Evolutionary conservation across 35 echinoderm and acorn worm species (phyloP), one percentile per base, ranked within the genome.

Genomic region (Heliocidaris tuberculata): DNA sequence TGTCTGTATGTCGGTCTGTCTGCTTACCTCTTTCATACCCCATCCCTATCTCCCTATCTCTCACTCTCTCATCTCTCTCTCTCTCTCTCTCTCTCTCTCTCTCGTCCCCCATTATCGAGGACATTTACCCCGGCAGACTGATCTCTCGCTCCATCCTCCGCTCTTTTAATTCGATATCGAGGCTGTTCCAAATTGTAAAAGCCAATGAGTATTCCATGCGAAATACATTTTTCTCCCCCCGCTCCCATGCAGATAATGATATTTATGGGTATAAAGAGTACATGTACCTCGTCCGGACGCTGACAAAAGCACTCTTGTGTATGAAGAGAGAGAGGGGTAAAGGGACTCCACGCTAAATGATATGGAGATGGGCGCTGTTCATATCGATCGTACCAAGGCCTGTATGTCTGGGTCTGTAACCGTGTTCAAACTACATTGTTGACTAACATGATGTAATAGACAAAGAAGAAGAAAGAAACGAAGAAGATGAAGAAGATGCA

Each of bases 101-200:
- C 65, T 78, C 7, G 27, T 27, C 19, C 21, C 35, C 65, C 21
- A 78, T 78, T 78, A 78, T 19, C 65, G 65, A 78, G 65, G 65
- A 19, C 65, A 78, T 78, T 78, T 78, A 78, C 65, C 65, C 65
- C 7, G 21, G 4, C 65, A n/a, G 65, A 78, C 65, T 78, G 65
- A 78, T 78, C 65, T n/a, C 65, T n/a, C 65, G 5, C 65, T 78
- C 21, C 35, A 78, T 78, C 27, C 21, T 78, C 65, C 15, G 65
- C 65, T 78, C 21, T 78, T 78, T 78, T 78, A 78, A 78, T 78
- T 78, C 65, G 65, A 78, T 78, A n/a, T 78, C 65, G 65, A n/a
- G 65, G 65, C 65, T 27, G 27, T 78, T 24, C 65, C 27, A 78
- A 78, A 78, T 78, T 78, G 65, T 78, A 78, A 78, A 78, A 78